Evolutionary conservation across 2,888 invertebrate species (phyloP).

Genomic region (Unio delphinus): DNA sequence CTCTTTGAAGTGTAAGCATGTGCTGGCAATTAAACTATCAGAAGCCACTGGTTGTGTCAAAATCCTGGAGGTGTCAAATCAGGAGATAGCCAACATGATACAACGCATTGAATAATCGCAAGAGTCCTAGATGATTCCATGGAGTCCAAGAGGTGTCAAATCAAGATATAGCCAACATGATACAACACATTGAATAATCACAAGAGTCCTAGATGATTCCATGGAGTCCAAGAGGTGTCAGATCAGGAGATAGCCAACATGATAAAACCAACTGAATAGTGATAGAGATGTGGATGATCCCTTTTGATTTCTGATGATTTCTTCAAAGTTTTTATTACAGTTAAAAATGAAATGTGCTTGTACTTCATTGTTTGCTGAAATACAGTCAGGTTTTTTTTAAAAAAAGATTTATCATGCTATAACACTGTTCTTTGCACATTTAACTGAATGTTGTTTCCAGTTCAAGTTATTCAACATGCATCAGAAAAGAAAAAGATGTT

Average conservation of each 20-base stretch:
- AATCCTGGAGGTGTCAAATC: constrained; percentile 38
- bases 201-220: no score
- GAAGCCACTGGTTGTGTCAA: constrained; percentile 47
- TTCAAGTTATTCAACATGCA: no score
- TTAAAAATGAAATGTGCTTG: no score
- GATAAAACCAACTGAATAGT: constrained; percentile 42
- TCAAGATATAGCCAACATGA: constrained; percentile 42
- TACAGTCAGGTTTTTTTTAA: no score
- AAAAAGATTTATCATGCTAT: no score
- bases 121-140: no score
- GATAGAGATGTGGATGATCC: background rate
- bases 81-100: constrained; percentile 46
- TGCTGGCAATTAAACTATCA: constrained; percentile 56
- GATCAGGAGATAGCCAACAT: constrained; percentile 47
- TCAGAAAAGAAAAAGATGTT: no score
- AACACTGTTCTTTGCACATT: no score
- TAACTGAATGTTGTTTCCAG: no score
- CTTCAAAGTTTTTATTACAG: no score
- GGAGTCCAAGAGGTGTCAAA: constrained; percentile 37
- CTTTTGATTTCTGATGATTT: background rate
- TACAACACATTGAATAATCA: constrained; percentile 41
- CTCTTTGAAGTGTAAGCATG: constrained; percentile 63
- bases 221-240: constrained; percentile 15
- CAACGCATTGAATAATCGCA: constrained; percentile 36
- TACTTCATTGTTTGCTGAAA: no score